Conservation (phyloP, 35 echinoderm and acorn worm genomes). For the Eucidaris tribuloides region DNA sequence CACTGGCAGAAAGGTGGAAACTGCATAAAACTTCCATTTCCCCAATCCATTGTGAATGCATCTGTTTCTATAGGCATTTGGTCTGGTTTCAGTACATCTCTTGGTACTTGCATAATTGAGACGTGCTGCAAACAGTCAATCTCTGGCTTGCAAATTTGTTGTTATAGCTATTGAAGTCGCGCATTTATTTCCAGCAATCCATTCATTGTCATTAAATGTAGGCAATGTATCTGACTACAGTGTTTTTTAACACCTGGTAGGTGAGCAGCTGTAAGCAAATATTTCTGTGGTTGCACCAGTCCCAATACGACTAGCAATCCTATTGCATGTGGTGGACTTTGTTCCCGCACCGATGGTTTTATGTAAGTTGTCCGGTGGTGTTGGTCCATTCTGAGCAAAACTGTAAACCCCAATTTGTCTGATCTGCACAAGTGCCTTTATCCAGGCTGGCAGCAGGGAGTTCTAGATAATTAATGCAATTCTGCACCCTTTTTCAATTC, state of each 20-base stretch:
- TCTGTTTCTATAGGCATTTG: conserved; percentile 36
- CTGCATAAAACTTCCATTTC: conserved; percentile 34
- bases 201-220: conserved; percentile 68
- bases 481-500: conserved; percentile 19
- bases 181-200: conserved; percentile 38
- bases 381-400: conserved; percentile 29
- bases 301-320: conserved; percentile 22
- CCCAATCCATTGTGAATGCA: conserved; percentile 52
- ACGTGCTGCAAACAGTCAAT: conserved; percentile 73
- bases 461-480: conserved; percentile 68
- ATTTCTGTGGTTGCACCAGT: conserved; percentile 48
- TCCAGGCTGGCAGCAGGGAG: no score
- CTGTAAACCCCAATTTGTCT: conserved; percentile 11
- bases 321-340: no score
- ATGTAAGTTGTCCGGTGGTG: no score
- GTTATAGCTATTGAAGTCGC: conserved; percentile 3
- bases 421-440: conserved; percentile 23
- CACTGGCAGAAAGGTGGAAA: conserved; percentile 64
- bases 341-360: no score
- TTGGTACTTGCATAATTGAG: conserved; percentile 25
- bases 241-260: conserved; percentile 50
- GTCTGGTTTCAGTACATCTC: conserved; percentile 58
- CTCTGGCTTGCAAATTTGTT: neutral
- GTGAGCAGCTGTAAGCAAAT: conserved; percentile 43
- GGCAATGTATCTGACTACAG: conserved; percentile 48